Conservation (phyloP, 2,797 vertebrate genomes). For the Setipinna tenuifilis region DNA sequence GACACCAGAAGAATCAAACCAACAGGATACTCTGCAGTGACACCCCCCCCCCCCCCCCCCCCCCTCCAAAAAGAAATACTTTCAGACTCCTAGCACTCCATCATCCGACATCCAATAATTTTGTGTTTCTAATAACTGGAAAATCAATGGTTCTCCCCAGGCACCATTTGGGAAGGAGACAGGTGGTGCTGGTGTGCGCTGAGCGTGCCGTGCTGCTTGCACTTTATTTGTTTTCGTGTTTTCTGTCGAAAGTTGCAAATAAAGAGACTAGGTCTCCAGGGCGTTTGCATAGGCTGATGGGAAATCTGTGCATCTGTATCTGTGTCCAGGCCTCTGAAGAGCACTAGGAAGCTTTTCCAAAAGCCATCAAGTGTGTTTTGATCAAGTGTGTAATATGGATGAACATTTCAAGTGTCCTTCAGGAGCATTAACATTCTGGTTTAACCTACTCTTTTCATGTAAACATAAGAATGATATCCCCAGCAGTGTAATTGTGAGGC, state of each 20-base stretch:
- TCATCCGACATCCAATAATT: slow-evolving; percentile 91
- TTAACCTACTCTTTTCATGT: background rate
- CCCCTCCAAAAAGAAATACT: slow-evolving; percentile 80
- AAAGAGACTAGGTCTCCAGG: slow-evolving; percentile 42
- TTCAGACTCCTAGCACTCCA: slow-evolving; percentile 80
- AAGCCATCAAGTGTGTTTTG: background rate
- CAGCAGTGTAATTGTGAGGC: background rate
- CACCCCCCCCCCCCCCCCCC: slow-evolving; percentile 69
- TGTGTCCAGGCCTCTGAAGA: slow-evolving; percentile 2
- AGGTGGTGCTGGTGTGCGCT: slow-evolving; percentile 29
- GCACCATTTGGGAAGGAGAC: slow-evolving; percentile 71
- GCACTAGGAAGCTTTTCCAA: background rate
- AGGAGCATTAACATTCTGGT: background rate
- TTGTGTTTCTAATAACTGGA: slow-evolving; percentile 87
- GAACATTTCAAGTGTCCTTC: background rate
- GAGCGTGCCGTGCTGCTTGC: slow-evolving; percentile 38
- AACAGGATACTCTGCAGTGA: slow-evolving; percentile 78
- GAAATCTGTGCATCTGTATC: slow-evolving; percentile 20
- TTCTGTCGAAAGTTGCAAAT: slow-evolving; percentile 3
- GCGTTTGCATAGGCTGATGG: slow-evolving; percentile 47
- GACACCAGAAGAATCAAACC: slow-evolving; percentile 80
- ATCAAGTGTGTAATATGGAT: slow-evolving; percentile 5
- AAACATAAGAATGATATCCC: background rate
- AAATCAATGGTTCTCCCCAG: slow-evolving; percentile 85
- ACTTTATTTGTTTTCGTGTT: slow-evolving; percentile 57